These are phyloP conservation scores for Condylostylus longicornis DNA, from an alignment of 1,140 invertebrate genomes.

Conservation along the genomic window DNA sequence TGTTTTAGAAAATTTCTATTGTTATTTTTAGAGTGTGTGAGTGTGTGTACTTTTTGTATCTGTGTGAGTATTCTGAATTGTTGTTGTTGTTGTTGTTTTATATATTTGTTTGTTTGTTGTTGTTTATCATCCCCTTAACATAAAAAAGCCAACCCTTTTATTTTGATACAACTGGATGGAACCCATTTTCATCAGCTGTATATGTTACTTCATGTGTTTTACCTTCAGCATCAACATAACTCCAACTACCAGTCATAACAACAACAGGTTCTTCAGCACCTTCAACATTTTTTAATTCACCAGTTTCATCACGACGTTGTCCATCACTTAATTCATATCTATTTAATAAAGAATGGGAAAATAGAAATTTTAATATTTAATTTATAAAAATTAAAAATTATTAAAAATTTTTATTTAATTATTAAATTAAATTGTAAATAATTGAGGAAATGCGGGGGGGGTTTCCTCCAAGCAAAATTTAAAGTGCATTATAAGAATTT, in stretches of 20 bases:
- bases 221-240: conserved; percentile 34
- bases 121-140: background rate
- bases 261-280: background rate
- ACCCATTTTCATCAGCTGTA: conserved; percentile 42
- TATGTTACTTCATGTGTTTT: conserved; percentile 31
- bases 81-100: background rate
- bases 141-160: background rate
- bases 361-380: background rate
- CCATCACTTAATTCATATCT: conserved; percentile 5
- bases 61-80: too few relatives aligned
- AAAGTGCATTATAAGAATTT: too few relatives aligned
- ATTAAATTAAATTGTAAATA: too few relatives aligned
- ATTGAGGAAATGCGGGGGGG: too few relatives aligned
- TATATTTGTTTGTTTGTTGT: background rate
- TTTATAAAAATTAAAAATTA: too few relatives aligned
- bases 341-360: background rate
- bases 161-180: conserved; percentile 31
- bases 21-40: too few relatives aligned
- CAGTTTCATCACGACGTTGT: conserved; percentile 4
- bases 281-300: conserved; percentile 1
- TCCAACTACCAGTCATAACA: conserved; percentile 32
- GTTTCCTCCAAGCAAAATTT: too few relatives aligned
- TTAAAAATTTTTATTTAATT: too few relatives aligned
- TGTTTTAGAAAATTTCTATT: too few relatives aligned
- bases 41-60: too few relatives aligned